A percentile compares a stretch with the other conserved stretches of the same genome.
phyloP scores from a whole-genome alignment of 2,797 vertebrate species.

The Hipposideros larvatus region DNA sequence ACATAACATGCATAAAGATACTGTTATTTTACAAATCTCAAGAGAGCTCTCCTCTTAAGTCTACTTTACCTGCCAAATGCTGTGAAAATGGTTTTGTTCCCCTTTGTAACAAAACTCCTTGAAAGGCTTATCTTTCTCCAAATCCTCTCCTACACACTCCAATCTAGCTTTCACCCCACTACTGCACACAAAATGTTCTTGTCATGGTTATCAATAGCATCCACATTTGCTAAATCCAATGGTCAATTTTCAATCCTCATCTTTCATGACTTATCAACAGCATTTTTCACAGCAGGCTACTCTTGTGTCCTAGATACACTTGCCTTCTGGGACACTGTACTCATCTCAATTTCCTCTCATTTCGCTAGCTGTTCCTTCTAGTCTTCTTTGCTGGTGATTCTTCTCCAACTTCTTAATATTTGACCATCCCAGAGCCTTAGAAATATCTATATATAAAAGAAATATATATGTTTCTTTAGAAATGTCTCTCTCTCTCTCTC shows the following conservation, averaged over 20 bases:
- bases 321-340: neutral
- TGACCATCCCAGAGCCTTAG: neutral
- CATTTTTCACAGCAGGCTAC: neutral
- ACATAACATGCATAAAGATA: neutral
- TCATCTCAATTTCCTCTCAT: neutral
- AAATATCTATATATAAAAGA: no score
- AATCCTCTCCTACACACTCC: neutral
- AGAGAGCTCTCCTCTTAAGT: neutral
- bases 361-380: neutral
- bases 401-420: neutral
- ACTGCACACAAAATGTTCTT: neutral
- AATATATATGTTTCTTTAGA: no score
- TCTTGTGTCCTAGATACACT: neutral
- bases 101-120: neutral
- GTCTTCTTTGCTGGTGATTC: conserved; percentile 2
- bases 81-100: neutral
- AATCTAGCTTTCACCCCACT: neutral
- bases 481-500: no score
- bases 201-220: neutral
- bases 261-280: neutral
- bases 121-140: conserved; percentile 3
- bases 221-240: neutral
- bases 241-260: neutral
- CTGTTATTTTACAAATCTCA: neutral
- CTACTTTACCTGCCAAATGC: neutral